phyloP scores from a whole-genome alignment of 2,888 invertebrate species.

The Nyleta sp. region DNA sequence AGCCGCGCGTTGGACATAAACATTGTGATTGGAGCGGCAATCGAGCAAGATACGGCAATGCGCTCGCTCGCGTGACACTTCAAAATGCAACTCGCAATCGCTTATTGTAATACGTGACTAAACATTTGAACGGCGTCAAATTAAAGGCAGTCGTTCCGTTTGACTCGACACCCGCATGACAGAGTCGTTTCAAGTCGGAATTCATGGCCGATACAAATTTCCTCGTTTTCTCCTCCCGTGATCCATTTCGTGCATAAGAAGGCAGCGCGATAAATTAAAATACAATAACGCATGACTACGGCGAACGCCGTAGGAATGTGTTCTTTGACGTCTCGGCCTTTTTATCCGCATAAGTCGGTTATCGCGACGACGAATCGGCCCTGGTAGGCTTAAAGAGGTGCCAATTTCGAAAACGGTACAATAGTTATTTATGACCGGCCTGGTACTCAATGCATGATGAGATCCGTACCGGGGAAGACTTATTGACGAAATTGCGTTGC shows the following conservation, averaged over 20 bases:
- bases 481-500: conserved; percentile 50
- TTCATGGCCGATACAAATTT: conserved; percentile 30
- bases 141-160: conserved; percentile 11
- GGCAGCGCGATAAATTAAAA: conserved; percentile 41
- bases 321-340: conserved; percentile 36
- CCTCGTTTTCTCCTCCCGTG: conserved; percentile 27
- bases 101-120: conserved; percentile 47
- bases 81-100: conserved; percentile 34
- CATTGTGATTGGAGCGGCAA: conserved; percentile 41
- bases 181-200: conserved; percentile 19
- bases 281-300: conserved; percentile 38
- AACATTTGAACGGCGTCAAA: conserved; percentile 34
- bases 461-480: conserved; percentile 41
- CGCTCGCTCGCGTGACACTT: conserved; percentile 39
- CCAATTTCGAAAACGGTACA: conserved; percentile 54
- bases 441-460: conserved; percentile 20
- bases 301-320: conserved; percentile 20
- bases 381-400: conserved; percentile 36
- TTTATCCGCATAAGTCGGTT: conserved; percentile 47
- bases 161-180: conserved; percentile 26
- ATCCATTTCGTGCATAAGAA: conserved; percentile 11
- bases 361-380: conserved; percentile 24
- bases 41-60: conserved; percentile 18
- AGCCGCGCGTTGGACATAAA: conserved; percentile 17
- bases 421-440: conserved; percentile 44